Evolutionary conservation across 2,888 invertebrate genomes (phyloP), one percentile per base, ranked within the genome.

Genomic region (Platycheirus rosarum): DNA sequence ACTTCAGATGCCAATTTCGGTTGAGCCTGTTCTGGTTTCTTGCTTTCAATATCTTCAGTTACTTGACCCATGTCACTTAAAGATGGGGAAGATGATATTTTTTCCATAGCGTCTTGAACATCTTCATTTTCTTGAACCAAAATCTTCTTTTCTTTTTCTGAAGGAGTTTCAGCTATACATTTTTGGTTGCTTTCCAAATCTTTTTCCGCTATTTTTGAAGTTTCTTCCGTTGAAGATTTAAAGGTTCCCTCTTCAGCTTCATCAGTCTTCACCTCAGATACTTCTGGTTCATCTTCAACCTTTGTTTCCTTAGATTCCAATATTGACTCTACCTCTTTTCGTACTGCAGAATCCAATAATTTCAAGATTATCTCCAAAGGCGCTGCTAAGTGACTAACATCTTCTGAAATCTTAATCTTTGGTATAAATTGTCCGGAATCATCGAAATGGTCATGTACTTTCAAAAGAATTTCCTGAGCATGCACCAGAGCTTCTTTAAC

Each of bases 361-460:
- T 26, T 63, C 7, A 55, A 13, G 11, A 70, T 62, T 6, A 48
- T 57, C 13, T 78, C 73, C 37, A 69, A 29, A 4, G 68, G 71
- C 3, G 48, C 63, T 2, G 71, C 49, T 1, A 82, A 40, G 1
- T 49, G 53, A 2, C 57, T 73, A 0, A 82, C 42, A 35, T 77
- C 77, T 42, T 68, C 63, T 4, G 82, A 82, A 42, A 82, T 71
- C 7, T 68, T 62, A 29, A 77, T 29, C 14, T 66, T 66, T 2
- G 35, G 20, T n/a, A 82, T 57, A 23, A 71, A 37, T 16, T 77
- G 63, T 0, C 49, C 66, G 1, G 76, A 42, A 2, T 42, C 26
- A n/a, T 82, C 82, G 20, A 82, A 68, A 13, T 77, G 71, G 26
- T 76, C 77, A 44, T 76, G 71, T 23, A 77, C 68, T 40, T 73